phyloP scores from a whole-genome alignment of 2,797 vertebrate species.

The Gastrophryne carolinensis region DNA sequence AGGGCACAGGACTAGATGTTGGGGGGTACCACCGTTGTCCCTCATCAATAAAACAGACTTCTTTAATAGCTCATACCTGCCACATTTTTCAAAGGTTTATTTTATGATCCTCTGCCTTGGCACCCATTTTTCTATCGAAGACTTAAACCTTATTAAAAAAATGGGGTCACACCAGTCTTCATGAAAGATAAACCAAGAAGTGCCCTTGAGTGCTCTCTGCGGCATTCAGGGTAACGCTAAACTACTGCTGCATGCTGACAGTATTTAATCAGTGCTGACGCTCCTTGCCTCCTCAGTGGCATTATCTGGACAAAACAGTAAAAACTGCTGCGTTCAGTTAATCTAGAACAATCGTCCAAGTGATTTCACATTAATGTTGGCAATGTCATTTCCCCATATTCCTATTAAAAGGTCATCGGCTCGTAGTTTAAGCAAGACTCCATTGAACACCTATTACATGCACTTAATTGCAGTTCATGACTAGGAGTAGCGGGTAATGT shows the following conservation, averaged over 20 bases:
- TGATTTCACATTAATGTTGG: conserved; percentile 31
- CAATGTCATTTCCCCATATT: conserved; percentile 28
- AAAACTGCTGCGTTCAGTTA: conserved; percentile 20
- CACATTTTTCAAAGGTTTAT: too few relatives aligned
- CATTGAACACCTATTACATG: conserved; percentile 44
- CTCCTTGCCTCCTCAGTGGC: background rate
- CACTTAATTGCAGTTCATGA: conserved; percentile 42
- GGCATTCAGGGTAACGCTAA: background rate
- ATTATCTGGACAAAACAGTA: background rate
- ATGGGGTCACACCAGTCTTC: conserved; percentile 1
- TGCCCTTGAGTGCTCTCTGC: background rate
- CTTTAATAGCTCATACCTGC: too few relatives aligned
- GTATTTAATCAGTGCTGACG: conserved; percentile 3
- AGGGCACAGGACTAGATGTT: too few relatives aligned
- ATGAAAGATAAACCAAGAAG: background rate
- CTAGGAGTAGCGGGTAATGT: conserved; percentile 35
- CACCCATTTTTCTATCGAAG: too few relatives aligned
- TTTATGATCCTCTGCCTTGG: too few relatives aligned
- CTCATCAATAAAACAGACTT: too few relatives aligned
- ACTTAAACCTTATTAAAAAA: background rate
- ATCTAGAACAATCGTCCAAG: conserved; percentile 33
- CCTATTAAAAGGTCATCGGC: conserved; percentile 46
- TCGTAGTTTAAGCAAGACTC: conserved; percentile 33
- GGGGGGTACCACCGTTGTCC: too few relatives aligned
- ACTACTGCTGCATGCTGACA: background rate